Base-by-base conservation (phyloP, 2,113 vertebrate species). In the Elephas maximus region DNA sequence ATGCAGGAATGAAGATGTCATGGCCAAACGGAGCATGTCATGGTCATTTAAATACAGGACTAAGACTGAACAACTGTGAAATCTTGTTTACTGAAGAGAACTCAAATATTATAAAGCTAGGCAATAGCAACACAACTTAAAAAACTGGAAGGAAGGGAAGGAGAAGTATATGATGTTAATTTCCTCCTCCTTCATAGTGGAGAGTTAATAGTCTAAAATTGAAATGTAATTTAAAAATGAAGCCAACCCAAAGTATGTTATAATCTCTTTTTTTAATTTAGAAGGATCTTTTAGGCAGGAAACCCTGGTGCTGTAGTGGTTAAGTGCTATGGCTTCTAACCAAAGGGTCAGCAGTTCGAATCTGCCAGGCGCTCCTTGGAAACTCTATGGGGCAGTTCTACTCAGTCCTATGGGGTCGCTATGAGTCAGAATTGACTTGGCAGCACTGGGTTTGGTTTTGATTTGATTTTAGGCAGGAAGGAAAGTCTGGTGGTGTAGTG, bases 211-310 rank as follows among this genome's bases (percentile, higher is more conserved):
- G 48, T 79, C 76, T 80, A 69, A 90, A 65, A 91, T 77, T 71
- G 53, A 84, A 84, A 94, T 41, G 6, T 41, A 21, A 78, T 69
- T 88, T 82, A 62, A 73, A 81, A 73, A 67, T 65, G 65, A 95
- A 30, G 79, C 18, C 57, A 83, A 28, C 48, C 82, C 37, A 26
- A 0, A 9, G 20, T 33, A 28, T 44, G 62, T 21, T n/a, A 60
- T 10, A 21, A 51, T 48, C 28, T 63, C 37, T 88, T 83, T 45
- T 57, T 51, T 82, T 91, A n/a, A 45, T 60, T 78, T 45, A 87
- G 62, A 53, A 2, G 6, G n/a, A 30, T 28, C 37, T 91, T 80
- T 88, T 69, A 44, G n/a, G 3, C 33, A 76, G 51, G 44, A 37
- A 94, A 85, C 37, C 37, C 37, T 37, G 37, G 37, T 37, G 37